Evolutionary conservation across 1,140 invertebrate genomes (phyloP).

Genomic region (Trichoplusia ni): DNA sequence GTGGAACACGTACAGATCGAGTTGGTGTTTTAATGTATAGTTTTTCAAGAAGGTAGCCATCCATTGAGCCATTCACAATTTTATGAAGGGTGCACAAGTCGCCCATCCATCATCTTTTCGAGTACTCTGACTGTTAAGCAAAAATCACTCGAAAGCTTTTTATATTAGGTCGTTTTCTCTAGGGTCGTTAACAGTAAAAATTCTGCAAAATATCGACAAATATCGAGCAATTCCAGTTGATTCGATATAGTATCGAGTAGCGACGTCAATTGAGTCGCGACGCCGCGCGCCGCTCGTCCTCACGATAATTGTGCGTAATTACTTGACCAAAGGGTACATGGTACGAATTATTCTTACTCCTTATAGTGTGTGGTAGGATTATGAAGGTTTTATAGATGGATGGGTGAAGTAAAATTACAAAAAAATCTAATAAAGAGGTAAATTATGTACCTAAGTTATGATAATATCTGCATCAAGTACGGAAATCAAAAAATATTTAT

Average conservation of each 20-base stretch:
- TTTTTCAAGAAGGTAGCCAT: too few relatives aligned
- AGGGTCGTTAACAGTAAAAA: constrained; percentile 18
- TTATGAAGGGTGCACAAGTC: too few relatives aligned
- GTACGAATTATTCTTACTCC: constrained; percentile 13
- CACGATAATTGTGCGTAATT: constrained; percentile 56
- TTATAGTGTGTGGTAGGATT: neutral
- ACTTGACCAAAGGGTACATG: constrained; percentile 28
- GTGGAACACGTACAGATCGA: too few relatives aligned
- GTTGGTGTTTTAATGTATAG: too few relatives aligned
- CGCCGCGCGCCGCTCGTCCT: constrained; percentile 34
- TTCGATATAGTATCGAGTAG: constrained; percentile 49
- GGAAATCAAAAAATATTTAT: too few relatives aligned
- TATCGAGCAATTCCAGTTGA: constrained; percentile 44
- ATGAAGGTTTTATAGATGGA: neutral
- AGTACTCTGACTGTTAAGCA: too few relatives aligned
- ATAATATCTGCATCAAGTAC: too few relatives aligned
- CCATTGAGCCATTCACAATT: too few relatives aligned
- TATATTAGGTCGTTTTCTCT: neutral
- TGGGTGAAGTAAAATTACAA: neutral
- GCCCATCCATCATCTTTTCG: too few relatives aligned
- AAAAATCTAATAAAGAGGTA: too few relatives aligned
- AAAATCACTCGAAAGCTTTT: too few relatives aligned
- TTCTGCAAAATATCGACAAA: constrained; percentile 30
- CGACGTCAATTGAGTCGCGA: constrained; percentile 49
- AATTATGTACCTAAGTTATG: too few relatives aligned